Evolutionary conservation across 2,113 vertebrate species (phyloP).

Genomic region (Coptodon rendalli): DNA sequence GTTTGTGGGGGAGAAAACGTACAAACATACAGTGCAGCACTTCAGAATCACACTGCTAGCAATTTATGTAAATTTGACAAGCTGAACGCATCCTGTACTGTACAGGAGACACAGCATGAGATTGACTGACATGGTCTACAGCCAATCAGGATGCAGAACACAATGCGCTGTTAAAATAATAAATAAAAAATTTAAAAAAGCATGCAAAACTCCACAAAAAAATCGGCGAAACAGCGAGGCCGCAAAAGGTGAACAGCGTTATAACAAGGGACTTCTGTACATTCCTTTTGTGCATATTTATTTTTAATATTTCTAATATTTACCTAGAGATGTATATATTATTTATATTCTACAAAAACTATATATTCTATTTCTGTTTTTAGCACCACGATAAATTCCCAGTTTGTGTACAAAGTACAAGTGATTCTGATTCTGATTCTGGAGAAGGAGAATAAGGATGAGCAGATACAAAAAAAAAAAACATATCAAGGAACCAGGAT

Average conservation of each 20-base stretch:
- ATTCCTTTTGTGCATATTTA: not conserved
- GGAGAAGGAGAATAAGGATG: not conserved
- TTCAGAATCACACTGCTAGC: not conserved
- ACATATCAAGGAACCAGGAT: not conserved
- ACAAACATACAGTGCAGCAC: not conserved
- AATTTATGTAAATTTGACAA: not conserved
- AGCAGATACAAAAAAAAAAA: not conserved
- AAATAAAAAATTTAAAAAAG: not conserved
- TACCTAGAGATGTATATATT: not conserved
- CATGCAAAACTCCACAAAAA: not conserved
- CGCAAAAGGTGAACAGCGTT: too few species aligned
- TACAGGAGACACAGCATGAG: not conserved
- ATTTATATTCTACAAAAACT: not conserved
- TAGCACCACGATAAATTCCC: not conserved
- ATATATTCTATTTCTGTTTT: not conserved
- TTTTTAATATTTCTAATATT: not conserved
- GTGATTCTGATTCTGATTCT: not conserved
- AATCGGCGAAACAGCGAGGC: too few species aligned
- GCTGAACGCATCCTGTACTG: not conserved
- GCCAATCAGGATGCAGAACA: not conserved
- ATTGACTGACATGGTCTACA: not conserved
- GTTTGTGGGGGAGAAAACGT: not conserved
- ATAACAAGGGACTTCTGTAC: too few species aligned
- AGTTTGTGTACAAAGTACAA: not conserved
- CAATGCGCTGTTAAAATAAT: not conserved